phyloP scores from a whole-genome alignment of 2,113 vertebrate genomes.

The Boulengeromyrus knoepffleri region DNA sequence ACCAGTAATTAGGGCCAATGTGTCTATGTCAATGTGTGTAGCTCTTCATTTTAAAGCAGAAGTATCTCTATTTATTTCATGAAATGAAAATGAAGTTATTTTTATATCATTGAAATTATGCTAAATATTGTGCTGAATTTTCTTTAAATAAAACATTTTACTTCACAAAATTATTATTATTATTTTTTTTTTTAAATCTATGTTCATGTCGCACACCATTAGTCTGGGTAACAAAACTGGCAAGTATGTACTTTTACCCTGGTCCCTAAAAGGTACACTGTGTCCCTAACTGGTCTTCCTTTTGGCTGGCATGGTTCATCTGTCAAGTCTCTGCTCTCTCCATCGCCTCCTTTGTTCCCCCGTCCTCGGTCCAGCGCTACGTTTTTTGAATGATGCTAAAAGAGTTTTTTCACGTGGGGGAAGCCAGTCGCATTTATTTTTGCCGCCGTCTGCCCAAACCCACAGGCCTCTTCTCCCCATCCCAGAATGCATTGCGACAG shows the following conservation, averaged over 20 bases:
- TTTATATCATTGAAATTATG: not conserved
- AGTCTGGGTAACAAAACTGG: not conserved
- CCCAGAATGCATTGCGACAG: slow-evolving; percentile 37
- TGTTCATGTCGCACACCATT: not conserved
- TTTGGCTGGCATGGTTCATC: slow-evolving; percentile 15
- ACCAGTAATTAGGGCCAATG: not conserved
- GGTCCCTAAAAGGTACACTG: not conserved
- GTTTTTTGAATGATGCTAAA: not conserved
- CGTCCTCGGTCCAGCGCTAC: not conserved
- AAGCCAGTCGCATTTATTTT: slow-evolving; percentile 40
- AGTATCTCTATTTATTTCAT: not conserved
- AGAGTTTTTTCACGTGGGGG: not conserved
- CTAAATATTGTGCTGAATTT: not conserved
- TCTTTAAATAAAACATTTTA: not conserved
- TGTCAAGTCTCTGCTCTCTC: slow-evolving; percentile 16
- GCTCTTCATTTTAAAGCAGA: not conserved
- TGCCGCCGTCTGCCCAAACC: slow-evolving; percentile 30
- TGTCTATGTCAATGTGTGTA: not conserved
- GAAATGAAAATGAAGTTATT: not conserved
- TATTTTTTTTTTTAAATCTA: too few species aligned
- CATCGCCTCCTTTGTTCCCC: slow-evolving; percentile 3
- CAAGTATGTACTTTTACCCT: slow-evolving; percentile 10
- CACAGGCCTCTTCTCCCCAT: slow-evolving; percentile 40
- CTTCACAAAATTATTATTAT: too few species aligned
- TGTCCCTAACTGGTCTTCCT: slow-evolving; percentile 15